Evolutionary conservation across 2,113 vertebrate genomes (phyloP), one percentile per base, ranked within the genome.

Genomic region (Isurus oxyrinchus): DNA sequence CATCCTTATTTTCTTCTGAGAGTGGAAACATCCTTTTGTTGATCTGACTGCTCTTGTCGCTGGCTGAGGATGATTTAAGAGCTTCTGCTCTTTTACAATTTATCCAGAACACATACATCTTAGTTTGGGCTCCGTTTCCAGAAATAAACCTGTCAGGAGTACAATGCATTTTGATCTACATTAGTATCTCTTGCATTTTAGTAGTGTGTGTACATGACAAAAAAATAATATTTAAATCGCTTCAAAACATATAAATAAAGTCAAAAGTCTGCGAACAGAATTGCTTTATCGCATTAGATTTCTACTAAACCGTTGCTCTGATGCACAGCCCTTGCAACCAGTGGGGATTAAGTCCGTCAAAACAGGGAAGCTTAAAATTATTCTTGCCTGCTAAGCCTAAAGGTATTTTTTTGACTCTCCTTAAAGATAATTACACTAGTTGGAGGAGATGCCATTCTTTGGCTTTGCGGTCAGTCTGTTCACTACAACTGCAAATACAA

Each of bases 21-120:
- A 76, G 67, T 95, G 25, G 94, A 95, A 95, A 95, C 67, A 95
- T 95, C 49, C 94, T 55, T 95, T 95, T 95, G 94, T 95, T 95
- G 94, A 72, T 95, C 67, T 72, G 94, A 72, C 94, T 72, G 67
- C 49, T 95, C 94, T 25, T 94, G 94, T 95, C 94, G 76, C 94
- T 31, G 66, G 44, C 49, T 76, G 44, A 95, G 94, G 67, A 95
- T 95, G 94, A 95, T 95, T 95, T 95, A 95, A 95, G 94, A 95
- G 94, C 94, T 72, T 55, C 40, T 95, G 67, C 67, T 95, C 67
- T 69, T 95, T 95, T 55, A 95, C 67, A 72, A 95, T 95, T 76
- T 95, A 69, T 69, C 94, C 69, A 67, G 69, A 95, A 69, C 67
- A 69, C 94, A 95, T 95, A 95, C 66, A 95, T 95, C 94, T 95